Evolutionary conservation across 2,888 invertebrate species (phyloP), one percentile per base, ranked within the genome.

Genomic region (Marronus borbonicus): DNA sequence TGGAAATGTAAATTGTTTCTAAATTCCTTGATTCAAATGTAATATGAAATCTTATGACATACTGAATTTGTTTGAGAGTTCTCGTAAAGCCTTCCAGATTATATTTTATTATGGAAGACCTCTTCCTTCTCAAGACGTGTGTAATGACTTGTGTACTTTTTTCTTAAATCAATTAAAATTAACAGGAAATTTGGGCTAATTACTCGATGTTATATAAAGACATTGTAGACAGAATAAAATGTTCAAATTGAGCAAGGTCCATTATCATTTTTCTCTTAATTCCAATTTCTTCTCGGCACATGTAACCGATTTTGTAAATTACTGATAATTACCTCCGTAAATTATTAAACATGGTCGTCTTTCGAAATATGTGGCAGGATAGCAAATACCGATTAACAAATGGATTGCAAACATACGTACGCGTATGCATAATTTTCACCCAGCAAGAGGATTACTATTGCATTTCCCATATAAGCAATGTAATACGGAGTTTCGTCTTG

Each of bases 301-400:
- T 28, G 24, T 28, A 49, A 68, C 49, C 50, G 14, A 68, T 68
- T 68, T 49, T 24, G 50, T 68, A 68, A 68, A 68, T 68, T 68
- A 50, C 68, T 28, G 50, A 68, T 68, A 68, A 68, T 68, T 68
- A 68, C 68, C 68, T 68, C 68, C 68, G 68, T 28, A 68, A 24
- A 68, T 68, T 68, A 68, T 68, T 68, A 49, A 68, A 68, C 50
- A 68, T 28, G n/a, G 68, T 68, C 68, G 12, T 68, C 68, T 68
- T 68, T 68, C 68, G 68, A 68, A 49, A 68, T 39, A 64, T 12
- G 17, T 36, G 65, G 44, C 44, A 44, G 44, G 8, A 39, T 39
- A 39, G 39, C 7, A 39, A 39, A 39, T 39, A 39, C 39, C 39
- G 39, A 39, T 39, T 39, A 39, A 39, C 39, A 39, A 39, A 39